Evolutionary conservation across 2,888 invertebrate species (phyloP).

Genomic region (Zygaena filipendulae): DNA sequence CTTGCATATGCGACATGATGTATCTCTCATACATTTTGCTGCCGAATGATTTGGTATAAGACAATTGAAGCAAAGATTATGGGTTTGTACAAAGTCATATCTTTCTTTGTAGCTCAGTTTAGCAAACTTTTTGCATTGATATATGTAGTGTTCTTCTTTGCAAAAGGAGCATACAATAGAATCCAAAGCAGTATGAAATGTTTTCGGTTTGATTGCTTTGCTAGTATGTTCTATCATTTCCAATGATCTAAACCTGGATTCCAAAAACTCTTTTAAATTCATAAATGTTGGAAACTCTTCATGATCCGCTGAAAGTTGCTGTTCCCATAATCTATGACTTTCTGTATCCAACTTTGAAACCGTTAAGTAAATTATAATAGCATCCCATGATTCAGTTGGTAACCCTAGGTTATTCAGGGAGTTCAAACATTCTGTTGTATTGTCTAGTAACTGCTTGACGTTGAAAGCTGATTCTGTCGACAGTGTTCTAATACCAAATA

Average conservation of each 20-base stretch:
- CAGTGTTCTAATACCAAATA: not conserved
- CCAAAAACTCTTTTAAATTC: slow-evolving; percentile 15
- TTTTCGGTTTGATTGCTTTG: not conserved
- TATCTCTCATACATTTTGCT: slow-evolving; percentile 9
- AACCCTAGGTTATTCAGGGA: slow-evolving; percentile 6
- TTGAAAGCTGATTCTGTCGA: not conserved
- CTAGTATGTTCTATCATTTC: slow-evolving; percentile 13
- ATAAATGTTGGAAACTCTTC: slow-evolving; percentile 11
- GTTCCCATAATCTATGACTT: slow-evolving; percentile 11
- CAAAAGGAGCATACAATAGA: slow-evolving; percentile 9
- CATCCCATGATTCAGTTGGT: slow-evolving; percentile 7
- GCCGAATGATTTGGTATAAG: slow-evolving; percentile 11
- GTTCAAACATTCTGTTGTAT: slow-evolving; percentile 7
- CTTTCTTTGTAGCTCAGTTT: slow-evolving; percentile 3
- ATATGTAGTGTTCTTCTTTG: slow-evolving; percentile 9
- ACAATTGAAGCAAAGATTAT: slow-evolving; percentile 12
- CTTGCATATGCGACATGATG: slow-evolving; percentile 6
- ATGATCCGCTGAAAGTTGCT: slow-evolving; percentile 13
- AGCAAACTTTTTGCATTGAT: slow-evolving; percentile 11
- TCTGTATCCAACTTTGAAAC: slow-evolving; percentile 18
- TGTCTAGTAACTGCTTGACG: slow-evolving; percentile 8
- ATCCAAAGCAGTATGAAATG: not conserved
- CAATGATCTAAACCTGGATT: slow-evolving; percentile 18
- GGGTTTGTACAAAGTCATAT: slow-evolving; percentile 1
- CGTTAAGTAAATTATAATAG: slow-evolving; percentile 6